Conservation (phyloP, 2,888 invertebrate genomes). For the Heliconius ismenius region DNA sequence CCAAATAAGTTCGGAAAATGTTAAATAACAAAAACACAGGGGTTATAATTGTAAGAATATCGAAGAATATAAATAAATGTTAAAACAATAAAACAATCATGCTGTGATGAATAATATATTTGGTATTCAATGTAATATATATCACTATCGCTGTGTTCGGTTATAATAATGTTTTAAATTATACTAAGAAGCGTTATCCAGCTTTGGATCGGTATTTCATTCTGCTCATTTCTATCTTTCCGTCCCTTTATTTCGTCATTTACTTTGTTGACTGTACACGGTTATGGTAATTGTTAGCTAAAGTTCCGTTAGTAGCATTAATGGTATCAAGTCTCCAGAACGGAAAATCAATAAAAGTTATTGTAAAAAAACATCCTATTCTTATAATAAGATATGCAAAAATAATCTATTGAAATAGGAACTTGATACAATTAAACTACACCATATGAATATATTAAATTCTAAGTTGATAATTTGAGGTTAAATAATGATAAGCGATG, state of each 20-base stretch:
- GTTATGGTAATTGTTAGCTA: neutral
- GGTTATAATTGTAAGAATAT: neutral
- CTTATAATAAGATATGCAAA: neutral
- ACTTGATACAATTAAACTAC: slow-evolving; percentile 21
- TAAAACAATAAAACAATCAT: slow-evolving; percentile 44
- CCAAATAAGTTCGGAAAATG: neutral
- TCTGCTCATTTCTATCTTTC: slow-evolving; percentile 72
- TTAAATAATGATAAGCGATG: neutral
- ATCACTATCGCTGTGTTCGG: slow-evolving; percentile 69
- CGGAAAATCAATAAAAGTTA: neutral
- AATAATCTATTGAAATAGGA: neutral
- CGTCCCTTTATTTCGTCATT: slow-evolving; percentile 63
- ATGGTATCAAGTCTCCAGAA: slow-evolving; percentile 1
- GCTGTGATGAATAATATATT: slow-evolving; percentile 46
- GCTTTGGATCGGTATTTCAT: slow-evolving; percentile 44
- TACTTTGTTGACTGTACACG: slow-evolving; percentile 36
- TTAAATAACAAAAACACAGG: neutral
- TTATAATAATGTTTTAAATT: slow-evolving; percentile 46
- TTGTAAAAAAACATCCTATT: neutral
- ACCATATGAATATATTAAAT: neutral
- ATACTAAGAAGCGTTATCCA: slow-evolving; percentile 37
- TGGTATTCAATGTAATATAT: slow-evolving; percentile 49
- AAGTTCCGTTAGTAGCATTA: neutral
- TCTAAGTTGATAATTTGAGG: slow-evolving; percentile 23
- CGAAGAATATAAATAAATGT: neutral